These are phyloP conservation scores for Pteronotus mesoamericanus DNA, from an alignment of 2,797 vertebrate genomes.

Conservation along the genomic window DNA sequence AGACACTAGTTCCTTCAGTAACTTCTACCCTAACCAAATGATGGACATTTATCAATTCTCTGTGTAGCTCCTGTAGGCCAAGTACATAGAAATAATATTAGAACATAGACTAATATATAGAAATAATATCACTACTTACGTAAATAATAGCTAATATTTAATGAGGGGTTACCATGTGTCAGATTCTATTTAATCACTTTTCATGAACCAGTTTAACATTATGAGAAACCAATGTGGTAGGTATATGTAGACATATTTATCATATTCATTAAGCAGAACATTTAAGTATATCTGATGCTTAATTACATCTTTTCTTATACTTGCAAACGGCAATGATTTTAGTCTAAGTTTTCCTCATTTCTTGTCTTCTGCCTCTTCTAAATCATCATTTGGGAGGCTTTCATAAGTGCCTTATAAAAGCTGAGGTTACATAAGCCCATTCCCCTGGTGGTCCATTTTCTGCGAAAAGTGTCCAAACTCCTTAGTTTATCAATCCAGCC, in stretches of 20 bases:
- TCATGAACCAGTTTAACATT: not conserved
- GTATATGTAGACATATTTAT: not conserved
- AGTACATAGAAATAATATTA: not conserved
- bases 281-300: constrained; percentile 13
- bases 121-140: not conserved
- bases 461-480: not conserved
- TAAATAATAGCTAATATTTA: constrained; percentile 4
- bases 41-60: not conserved
- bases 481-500: not conserved
- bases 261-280: constrained; percentile 15
- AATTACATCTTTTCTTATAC: constrained; percentile 43
- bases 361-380: not conserved
- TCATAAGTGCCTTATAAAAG: not conserved
- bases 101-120: not conserved
- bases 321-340: not conserved
- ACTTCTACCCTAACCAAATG: not conserved
- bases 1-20: not conserved
- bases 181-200: not conserved
- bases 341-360: not conserved
- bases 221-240: constrained; percentile 1
- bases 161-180: not conserved
- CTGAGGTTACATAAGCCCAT: not conserved
- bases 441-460: not conserved
- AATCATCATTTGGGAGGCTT: not conserved
- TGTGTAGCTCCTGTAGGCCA: not conserved